Conservation (phyloP, 2,797 vertebrate species). For the Phrynocephalus forsythii region DNA sequence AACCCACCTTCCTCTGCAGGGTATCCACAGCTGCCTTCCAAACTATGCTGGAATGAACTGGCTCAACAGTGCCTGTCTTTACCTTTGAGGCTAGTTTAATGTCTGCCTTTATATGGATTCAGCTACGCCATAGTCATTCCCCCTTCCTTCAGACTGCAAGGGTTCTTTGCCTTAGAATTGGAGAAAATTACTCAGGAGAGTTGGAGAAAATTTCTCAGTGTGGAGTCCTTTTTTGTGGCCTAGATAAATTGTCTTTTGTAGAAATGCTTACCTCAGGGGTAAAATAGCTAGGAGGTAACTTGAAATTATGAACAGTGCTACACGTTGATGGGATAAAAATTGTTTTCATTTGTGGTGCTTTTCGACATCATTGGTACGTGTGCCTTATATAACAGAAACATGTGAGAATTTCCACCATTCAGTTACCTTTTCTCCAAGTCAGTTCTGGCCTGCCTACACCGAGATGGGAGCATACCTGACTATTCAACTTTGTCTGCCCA, state of each 20-base stretch:
- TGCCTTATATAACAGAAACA: background rate
- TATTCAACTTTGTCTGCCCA: background rate
- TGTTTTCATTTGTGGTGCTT: background rate
- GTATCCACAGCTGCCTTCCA: constrained; percentile 2
- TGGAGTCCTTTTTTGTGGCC: background rate
- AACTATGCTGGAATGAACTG: background rate
- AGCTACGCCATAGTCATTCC: background rate
- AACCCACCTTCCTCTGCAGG: constrained; percentile 1
- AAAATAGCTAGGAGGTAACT: constrained; percentile 2
- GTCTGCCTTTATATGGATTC: background rate
- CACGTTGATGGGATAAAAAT: background rate
- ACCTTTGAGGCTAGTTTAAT: constrained; percentile 2
- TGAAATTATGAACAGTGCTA: background rate
- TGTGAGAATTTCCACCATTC: background rate
- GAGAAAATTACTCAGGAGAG: background rate
- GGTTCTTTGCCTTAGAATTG: background rate
- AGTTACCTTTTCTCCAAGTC: background rate
- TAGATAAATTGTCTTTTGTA: constrained; percentile 8
- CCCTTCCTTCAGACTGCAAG: background rate
- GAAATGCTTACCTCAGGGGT: constrained; percentile 1
- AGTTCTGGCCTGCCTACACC: background rate
- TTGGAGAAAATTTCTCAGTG: background rate
- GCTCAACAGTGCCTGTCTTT: background rate
- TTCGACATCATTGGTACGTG: background rate
- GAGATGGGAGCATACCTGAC: background rate